Evolutionary conservation across 2,888 invertebrate species (phyloP).

Genomic region (Tryphoninae sp.): DNA sequence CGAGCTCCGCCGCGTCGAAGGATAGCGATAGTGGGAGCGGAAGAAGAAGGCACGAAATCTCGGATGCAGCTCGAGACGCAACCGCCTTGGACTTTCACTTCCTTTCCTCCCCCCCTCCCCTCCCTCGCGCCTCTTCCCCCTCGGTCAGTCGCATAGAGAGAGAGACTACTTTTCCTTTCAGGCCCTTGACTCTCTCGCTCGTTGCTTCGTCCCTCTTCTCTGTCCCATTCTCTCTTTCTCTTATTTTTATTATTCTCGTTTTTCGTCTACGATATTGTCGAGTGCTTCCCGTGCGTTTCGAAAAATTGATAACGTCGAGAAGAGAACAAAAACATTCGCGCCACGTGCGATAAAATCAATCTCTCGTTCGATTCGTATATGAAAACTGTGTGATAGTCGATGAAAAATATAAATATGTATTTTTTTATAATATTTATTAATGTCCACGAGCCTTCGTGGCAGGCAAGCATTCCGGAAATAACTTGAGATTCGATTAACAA

Average conservation of each 20-base stretch:
- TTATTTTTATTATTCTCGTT: neutral
- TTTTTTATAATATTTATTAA: too few relatives aligned
- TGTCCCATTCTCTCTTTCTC: constrained; percentile 22
- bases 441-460: neutral
- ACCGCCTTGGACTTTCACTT: constrained; percentile 79
- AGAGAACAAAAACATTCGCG: too few relatives aligned
- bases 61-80: constrained; percentile 73
- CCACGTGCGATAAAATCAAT: too few relatives aligned
- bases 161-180: constrained; percentile 77
- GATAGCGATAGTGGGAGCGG: constrained; percentile 63
- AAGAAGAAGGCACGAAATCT: constrained; percentile 71
- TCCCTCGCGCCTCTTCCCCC: constrained; percentile 8
- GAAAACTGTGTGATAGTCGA: too few relatives aligned
- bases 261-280: neutral
- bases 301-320: too few relatives aligned
- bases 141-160: constrained; percentile 75
- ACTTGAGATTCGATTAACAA: neutral
- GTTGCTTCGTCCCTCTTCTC: constrained; percentile 44
- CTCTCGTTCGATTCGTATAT: too few relatives aligned
- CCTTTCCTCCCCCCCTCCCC: constrained; percentile 74
- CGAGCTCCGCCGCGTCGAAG: constrained; percentile 37
- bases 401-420: too few relatives aligned
- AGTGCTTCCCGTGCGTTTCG: neutral
- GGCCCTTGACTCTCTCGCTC: constrained; percentile 69
- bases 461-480: neutral